These are phyloP conservation scores for Tolmerus cingulatus DNA, from an alignment of 2,888 invertebrate genomes.

Conservation along the genomic window DNA sequence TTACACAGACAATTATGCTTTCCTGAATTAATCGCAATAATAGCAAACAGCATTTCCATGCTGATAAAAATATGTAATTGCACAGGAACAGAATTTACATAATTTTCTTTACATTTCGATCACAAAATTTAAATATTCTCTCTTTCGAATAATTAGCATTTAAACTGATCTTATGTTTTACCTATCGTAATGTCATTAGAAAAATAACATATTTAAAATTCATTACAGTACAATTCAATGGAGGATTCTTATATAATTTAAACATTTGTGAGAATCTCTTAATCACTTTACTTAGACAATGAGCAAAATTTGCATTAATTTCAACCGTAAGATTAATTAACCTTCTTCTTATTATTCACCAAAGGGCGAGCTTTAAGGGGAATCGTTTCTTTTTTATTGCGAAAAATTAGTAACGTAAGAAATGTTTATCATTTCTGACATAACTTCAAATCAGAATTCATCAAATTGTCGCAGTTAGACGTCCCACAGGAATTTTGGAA, in stretches of 20 bases:
- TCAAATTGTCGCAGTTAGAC: too few relatives aligned
- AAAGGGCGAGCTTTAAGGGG: background rate
- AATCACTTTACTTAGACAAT: background rate
- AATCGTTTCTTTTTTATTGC: too few relatives aligned
- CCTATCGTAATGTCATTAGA: background rate
- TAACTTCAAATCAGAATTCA: too few relatives aligned
- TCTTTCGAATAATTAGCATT: background rate
- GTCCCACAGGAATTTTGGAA: too few relatives aligned
- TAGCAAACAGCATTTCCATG: background rate
- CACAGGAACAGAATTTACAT: background rate
- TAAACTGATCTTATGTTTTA: background rate
- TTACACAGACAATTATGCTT: background rate
- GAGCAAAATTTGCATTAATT: background rate
- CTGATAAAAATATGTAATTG: background rate
- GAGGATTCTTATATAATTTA: background rate
- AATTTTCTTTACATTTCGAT: background rate
- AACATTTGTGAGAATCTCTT: background rate
- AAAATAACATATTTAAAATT: background rate
- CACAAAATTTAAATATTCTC: background rate
- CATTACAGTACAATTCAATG: background rate
- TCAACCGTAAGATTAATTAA: background rate
- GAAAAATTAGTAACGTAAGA: too few relatives aligned
- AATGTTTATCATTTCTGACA: too few relatives aligned
- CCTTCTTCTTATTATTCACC: background rate
- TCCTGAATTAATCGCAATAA: background rate